These are phyloP conservation scores for Nilaparvata lugens DNA, from an alignment of 1,140 invertebrate genomes.

Conservation along the genomic window DNA sequence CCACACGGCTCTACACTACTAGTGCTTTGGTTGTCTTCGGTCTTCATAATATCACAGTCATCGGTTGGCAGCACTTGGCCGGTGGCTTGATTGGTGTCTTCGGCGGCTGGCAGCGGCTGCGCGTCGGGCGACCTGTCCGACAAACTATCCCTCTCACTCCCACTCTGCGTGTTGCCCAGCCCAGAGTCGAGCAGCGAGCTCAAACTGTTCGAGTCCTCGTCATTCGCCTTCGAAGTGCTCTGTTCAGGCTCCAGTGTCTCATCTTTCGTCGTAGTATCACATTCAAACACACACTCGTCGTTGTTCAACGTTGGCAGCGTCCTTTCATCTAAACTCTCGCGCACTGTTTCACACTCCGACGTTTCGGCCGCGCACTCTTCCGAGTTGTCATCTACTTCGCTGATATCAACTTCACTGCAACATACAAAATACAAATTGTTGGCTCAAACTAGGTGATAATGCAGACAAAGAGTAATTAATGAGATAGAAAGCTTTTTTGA, in stretches of 20 bases:
- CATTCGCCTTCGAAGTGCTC: neutral
- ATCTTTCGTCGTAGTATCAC: neutral
- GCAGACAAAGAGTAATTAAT: neutral
- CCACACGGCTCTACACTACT: too few species aligned
- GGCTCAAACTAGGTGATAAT: neutral
- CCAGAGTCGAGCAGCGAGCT: neutral
- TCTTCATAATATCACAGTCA: too few species aligned
- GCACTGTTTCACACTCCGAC: slow-evolving; percentile 25
- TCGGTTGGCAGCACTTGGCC: too few species aligned
- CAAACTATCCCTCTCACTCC: slow-evolving; percentile 16
- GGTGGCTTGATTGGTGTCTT: too few species aligned
- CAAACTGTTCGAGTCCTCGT: neutral
- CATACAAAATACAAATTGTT: neutral
- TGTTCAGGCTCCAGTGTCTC: neutral
- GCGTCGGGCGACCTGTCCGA: slow-evolving; percentile 19
- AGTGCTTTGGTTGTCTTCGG: too few species aligned
- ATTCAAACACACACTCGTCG: neutral
- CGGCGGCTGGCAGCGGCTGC: neutral
- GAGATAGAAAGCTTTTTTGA: too few species aligned
- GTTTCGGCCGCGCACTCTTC: slow-evolving; percentile 19
- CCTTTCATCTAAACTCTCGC: neutral
- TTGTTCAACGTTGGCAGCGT: neutral
- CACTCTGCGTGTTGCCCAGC: neutral
- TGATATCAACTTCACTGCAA: slow-evolving; percentile 16
- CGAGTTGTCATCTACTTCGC: slow-evolving; percentile 19